Evolutionary conservation across 2,113 vertebrate genomes (phyloP).

Genomic region (Penelope pileata): DNA sequence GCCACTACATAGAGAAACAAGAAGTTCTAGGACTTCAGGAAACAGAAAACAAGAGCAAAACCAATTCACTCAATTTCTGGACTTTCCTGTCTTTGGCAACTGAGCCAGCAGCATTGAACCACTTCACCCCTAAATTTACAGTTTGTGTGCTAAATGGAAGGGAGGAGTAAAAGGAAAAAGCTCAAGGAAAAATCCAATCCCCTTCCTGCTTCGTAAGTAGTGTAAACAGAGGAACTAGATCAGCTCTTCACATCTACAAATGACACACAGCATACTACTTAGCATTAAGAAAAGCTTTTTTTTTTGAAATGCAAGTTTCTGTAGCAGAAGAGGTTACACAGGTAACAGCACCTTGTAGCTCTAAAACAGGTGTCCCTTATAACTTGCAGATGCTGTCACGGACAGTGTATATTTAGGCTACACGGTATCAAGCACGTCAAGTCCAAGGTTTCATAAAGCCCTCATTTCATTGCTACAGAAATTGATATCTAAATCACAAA

Average conservation of each 20-base stretch:
- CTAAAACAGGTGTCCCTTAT: neutral
- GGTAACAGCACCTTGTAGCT: neutral
- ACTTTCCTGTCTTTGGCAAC: neutral
- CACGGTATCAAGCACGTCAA: neutral
- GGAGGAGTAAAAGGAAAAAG: neutral
- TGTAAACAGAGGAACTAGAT: neutral
- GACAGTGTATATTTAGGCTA: neutral
- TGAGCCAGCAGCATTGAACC: neutral
- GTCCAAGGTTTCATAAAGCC: neutral
- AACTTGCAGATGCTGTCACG: neutral
- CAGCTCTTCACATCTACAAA: neutral
- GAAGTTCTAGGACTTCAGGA: neutral
- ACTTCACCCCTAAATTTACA: neutral
- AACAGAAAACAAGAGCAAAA: neutral
- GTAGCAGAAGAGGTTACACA: neutral
- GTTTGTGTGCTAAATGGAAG: neutral
- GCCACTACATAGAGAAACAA: neutral
- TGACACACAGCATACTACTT: neutral
- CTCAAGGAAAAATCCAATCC: neutral
- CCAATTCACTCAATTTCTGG: neutral
- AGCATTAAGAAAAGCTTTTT: neutral
- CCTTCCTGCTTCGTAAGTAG: neutral
- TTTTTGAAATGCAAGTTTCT: neutral
- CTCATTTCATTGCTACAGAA: neutral
- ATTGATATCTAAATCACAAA: neutral